Percentiles rank a stretch among this genome's conserved stretches.
Conservation (phyloP, 1,140 invertebrate species). For the Lasaia peninsularis region DNA sequence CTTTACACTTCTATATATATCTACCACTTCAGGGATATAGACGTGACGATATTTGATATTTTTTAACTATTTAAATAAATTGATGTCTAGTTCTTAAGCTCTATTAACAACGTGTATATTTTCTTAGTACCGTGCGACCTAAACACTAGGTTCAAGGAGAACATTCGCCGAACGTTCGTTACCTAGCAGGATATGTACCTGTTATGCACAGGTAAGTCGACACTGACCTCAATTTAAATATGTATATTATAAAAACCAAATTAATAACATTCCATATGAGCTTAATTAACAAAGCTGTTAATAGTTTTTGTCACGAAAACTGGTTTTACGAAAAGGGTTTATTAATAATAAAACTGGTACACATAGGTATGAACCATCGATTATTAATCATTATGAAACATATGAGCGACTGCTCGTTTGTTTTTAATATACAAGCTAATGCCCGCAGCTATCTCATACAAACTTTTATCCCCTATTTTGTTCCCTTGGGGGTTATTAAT, state of each 20-base stretch:
- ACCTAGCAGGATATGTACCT: conserved; percentile 30
- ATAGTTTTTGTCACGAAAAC: conserved; percentile 11
- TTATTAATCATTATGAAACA: too few species aligned
- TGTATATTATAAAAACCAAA: neutral
- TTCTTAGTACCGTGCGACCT: conserved; percentile 24
- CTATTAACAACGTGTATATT: neutral
- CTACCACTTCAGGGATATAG: too few species aligned
- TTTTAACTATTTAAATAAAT: too few species aligned
- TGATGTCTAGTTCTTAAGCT: too few species aligned
- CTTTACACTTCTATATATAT: too few species aligned
- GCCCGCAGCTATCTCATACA: too few species aligned
- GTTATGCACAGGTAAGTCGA: conserved; percentile 5
- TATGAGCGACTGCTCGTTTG: too few species aligned
- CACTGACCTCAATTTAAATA: conserved; percentile 5
- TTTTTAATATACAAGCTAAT: too few species aligned
- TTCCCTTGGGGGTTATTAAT: too few species aligned
- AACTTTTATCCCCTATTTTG: too few species aligned
- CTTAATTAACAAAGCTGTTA: neutral
- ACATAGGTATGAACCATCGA: neutral
- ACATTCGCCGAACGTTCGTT: conserved; percentile 26
- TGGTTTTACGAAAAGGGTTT: neutral
- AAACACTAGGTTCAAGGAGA: conserved; percentile 33
- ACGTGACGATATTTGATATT: too few species aligned
- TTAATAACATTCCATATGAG: neutral
- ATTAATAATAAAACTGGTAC: too few species aligned